These are phyloP conservation scores for Oncorhynchus tshawytscha DNA, from an alignment of 2,113 vertebrate species.

Conservation along the genomic window DNA sequence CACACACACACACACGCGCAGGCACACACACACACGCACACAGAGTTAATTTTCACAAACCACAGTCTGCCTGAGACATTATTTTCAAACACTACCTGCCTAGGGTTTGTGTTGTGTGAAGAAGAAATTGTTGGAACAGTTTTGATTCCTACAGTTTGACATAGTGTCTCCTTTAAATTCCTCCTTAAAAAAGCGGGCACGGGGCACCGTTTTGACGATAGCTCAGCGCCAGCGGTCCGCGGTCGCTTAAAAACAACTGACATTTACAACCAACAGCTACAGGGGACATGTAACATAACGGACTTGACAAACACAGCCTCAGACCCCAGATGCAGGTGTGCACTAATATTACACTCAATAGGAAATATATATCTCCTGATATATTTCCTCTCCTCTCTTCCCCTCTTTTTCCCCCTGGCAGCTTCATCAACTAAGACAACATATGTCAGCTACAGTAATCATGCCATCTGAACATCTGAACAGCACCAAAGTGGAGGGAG, in stretches of 20 bases:
- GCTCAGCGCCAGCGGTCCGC: constrained; percentile 25
- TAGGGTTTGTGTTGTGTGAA: too few species aligned
- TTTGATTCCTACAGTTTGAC: too few species aligned
- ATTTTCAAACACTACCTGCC: not conserved
- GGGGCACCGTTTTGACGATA: constrained; percentile 2
- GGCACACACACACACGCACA: not conserved
- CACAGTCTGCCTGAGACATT: not conserved
- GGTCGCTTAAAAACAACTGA: constrained; percentile 43
- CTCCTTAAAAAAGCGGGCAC: too few species aligned
- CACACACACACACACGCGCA: not conserved
- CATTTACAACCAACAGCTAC: constrained; percentile 49
- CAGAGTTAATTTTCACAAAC: not conserved
- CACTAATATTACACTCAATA: not conserved
- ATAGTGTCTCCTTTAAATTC: too few species aligned
- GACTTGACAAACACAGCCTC: not conserved
- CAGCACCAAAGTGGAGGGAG: constrained; percentile 7
- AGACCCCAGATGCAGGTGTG: constrained; percentile 22
- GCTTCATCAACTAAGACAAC: constrained; percentile 95
- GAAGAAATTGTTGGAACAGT: too few species aligned
- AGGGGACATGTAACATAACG: constrained; percentile 44
- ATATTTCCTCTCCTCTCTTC: constrained; percentile 8
- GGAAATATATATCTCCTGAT: not conserved
- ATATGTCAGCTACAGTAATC: constrained; percentile 97
- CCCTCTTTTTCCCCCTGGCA: constrained; percentile 48
- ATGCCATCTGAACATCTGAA: constrained; percentile 81